phyloP scores from a whole-genome alignment of 2,797 vertebrate genomes.

The Euphonia xanthogaster region DNA sequence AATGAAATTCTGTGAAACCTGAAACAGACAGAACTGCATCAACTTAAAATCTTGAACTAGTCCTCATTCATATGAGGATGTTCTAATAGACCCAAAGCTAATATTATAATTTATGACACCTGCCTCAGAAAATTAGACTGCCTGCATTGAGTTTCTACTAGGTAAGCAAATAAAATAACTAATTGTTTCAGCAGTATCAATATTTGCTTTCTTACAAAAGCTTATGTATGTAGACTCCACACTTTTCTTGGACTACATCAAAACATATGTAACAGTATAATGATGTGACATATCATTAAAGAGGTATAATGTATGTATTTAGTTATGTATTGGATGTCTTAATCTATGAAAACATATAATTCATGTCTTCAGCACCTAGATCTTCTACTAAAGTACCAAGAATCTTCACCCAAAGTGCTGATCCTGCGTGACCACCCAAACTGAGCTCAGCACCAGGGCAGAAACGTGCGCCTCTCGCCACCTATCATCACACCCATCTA shows the following conservation, averaged over 20 bases:
- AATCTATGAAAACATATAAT: not conserved
- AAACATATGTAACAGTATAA: not conserved
- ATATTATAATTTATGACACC: fast-evolving
- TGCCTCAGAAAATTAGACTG: not conserved
- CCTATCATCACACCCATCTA: not conserved
- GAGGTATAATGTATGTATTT: not conserved
- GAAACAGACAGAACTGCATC: not conserved
- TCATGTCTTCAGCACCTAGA: not conserved
- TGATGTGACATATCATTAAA: not conserved
- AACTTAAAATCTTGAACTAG: not conserved
- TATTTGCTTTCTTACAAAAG: not conserved
- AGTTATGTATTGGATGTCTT: not conserved
- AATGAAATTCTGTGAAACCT: not conserved
- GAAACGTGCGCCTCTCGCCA: fast-evolving
- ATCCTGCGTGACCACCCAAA: not conserved
- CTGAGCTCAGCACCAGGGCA: not conserved
- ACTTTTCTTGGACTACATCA: not conserved
- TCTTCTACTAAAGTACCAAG: not conserved
- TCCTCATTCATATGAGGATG: not conserved
- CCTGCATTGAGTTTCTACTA: not conserved
- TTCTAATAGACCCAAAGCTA: not conserved
- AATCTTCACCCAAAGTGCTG: not conserved
- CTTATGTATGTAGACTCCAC: fast-evolving
- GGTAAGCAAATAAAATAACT: not conserved
- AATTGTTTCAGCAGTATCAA: not conserved